Evolutionary conservation across 2,888 invertebrate species (phyloP), one percentile per base, ranked within the genome.

Genomic region (Melanophora roralis): DNA sequence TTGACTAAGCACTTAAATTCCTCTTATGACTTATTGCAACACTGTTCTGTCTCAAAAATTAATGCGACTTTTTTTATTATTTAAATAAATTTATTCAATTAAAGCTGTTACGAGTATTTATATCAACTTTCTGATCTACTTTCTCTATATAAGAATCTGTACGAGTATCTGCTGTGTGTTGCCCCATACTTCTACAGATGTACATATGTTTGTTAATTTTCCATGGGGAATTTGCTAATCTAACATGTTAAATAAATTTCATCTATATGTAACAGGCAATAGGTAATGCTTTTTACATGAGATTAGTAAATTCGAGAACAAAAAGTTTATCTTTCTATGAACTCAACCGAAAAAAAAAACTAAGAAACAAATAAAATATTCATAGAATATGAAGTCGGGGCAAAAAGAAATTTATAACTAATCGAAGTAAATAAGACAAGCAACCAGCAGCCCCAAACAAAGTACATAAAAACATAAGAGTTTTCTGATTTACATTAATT

Each of bases 361-460:
- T 27, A 36, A 55, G 55, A 32, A 43, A 23, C 27, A 5, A 36
- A 7, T 38, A 38, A 53, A 45, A 72, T 64, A 72, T 55, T 53
- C 64, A 64, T 64, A 45, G 51, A 76, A 78, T 51, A 5, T 71
- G 59, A 69, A 49, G 76, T 77, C 14, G 6, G 6, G 16, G 7
- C 12, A 16, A 80, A 82, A 83, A 75, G 81, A 72, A 86, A 84
- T 86, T 86, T 85, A 86, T 86, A 83, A 83, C 84, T 83, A 86
- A 85, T 86, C 85, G 87, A 86, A 87, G 83, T 75, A 83, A 84
- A 84, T 85, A 82, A 84, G 80, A 82, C 81, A 82, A 69, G 60
- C 12, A 60, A 69, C 12, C 9, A 36, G 27, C 21, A 40, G 21
- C 43, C 55, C 43, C 43, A 43, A 34, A 12, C 51, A 27, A 27